Conservation (phyloP, 2,888 invertebrate species). For the Pterostichus niger region DNA sequence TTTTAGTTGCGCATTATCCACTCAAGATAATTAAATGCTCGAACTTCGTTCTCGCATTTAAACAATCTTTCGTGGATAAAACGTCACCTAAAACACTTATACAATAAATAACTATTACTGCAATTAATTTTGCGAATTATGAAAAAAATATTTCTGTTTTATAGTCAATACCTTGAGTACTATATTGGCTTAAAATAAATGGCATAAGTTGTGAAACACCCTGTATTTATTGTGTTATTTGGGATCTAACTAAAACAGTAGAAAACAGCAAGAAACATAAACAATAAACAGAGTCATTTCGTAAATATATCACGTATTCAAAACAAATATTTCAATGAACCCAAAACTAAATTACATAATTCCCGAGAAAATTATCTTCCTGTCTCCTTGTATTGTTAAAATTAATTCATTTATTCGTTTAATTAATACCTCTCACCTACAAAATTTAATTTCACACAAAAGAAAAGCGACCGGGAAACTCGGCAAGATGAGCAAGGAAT, state of each 20-base stretch:
- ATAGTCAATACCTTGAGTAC: too few species aligned
- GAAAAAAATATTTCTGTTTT: too few species aligned
- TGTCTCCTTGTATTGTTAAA: slow-evolving; percentile 29
- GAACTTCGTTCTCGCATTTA: too few species aligned
- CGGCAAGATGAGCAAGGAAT: slow-evolving; percentile 9
- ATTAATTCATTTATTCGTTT: slow-evolving; percentile 46
- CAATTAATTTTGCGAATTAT: too few species aligned
- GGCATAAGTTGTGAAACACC: too few species aligned
- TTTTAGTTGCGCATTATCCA: too few species aligned
- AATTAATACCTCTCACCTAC: slow-evolving; percentile 48
- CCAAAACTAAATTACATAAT: slow-evolving; percentile 32
- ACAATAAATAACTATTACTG: too few species aligned
- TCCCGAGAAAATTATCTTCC: slow-evolving; percentile 23
- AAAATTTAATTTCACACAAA: slow-evolving; percentile 35
- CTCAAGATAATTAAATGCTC: too few species aligned
- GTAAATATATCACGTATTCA: slow-evolving; percentile 5
- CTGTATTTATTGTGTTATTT: background rate
- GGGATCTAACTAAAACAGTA: background rate
- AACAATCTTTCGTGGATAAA: too few species aligned
- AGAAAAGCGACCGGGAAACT: background rate
- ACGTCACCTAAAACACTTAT: too few species aligned
- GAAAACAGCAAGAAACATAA: too few species aligned
- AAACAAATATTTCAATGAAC: slow-evolving; percentile 39
- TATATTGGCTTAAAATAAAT: too few species aligned
- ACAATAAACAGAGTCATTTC: background rate